Conservation (phyloP, 2,888 invertebrate genomes). For the Ectropis crepuscularia region DNA sequence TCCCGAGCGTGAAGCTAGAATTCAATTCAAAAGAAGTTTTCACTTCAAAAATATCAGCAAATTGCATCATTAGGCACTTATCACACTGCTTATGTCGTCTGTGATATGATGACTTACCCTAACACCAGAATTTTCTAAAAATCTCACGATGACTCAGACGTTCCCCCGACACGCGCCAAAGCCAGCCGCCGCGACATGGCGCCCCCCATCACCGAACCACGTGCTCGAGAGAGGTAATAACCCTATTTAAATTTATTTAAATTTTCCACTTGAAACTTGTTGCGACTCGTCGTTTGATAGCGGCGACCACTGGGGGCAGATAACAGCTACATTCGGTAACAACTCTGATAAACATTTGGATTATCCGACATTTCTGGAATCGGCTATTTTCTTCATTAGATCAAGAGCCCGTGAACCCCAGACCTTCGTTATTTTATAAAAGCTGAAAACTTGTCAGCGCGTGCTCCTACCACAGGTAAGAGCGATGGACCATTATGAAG, state of each 20-base stretch:
- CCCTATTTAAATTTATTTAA: slow-evolving; percentile 6
- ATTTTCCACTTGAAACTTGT: slow-evolving; percentile 17
- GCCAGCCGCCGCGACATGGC: not conserved
- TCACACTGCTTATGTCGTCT: too few relatives aligned
- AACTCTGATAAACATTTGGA: not conserved
- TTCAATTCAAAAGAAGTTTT: too few relatives aligned
- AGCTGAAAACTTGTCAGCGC: too few relatives aligned
- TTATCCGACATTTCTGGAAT: not conserved
- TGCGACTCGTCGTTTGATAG: slow-evolving; percentile 13
- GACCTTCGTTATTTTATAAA: too few relatives aligned
- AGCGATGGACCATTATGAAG: too few relatives aligned
- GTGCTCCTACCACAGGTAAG: too few relatives aligned
- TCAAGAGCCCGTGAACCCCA: too few relatives aligned
- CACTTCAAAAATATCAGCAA: too few relatives aligned
- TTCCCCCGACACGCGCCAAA: not conserved
- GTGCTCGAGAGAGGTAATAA: slow-evolving; percentile 4
- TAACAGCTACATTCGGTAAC: slow-evolving; percentile 7
- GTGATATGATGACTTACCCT: not conserved
- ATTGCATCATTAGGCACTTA: too few relatives aligned
- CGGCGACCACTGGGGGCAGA: slow-evolving; percentile 3
- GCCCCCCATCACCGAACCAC: slow-evolving; percentile 2
- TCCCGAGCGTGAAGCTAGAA: too few relatives aligned
- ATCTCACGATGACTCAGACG: not conserved
- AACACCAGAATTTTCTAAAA: not conserved
- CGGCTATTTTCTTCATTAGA: too few relatives aligned